These are phyloP conservation scores for Aratinga solstitialis DNA, from an alignment of 2,797 vertebrate genomes.

Conservation along the genomic window DNA sequence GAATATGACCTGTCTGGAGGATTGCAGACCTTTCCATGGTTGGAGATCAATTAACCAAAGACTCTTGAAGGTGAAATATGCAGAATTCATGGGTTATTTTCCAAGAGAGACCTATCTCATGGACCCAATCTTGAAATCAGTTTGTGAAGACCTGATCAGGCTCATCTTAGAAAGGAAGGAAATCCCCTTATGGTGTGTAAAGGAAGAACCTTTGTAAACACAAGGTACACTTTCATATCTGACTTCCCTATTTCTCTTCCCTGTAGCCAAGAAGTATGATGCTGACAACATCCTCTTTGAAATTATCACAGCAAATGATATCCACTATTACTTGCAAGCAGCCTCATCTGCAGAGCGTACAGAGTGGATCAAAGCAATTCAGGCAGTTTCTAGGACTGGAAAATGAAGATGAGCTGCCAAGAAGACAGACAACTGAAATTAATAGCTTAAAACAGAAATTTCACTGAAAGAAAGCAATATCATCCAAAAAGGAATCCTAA, in stretches of 20 bases:
- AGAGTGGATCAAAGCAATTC: constrained; percentile 94
- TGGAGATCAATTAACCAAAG: not conserved
- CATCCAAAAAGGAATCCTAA: not conserved
- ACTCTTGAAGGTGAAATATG: not conserved
- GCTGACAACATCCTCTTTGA: constrained; percentile 92
- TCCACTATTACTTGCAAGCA: constrained; percentile 92
- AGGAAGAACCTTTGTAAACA: not conserved
- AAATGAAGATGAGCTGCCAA: constrained; percentile 78
- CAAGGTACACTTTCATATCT: not conserved
- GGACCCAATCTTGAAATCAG: not conserved
- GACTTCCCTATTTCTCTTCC: not conserved
- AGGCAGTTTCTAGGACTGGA: constrained; percentile 86
- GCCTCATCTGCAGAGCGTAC: constrained; percentile 87
- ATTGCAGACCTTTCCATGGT: not conserved
- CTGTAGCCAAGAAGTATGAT: constrained; percentile 86
- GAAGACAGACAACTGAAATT: not conserved
- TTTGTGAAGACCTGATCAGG: not conserved
- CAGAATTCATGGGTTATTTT: not conserved
- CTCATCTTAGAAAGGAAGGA: not conserved
- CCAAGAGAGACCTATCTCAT: not conserved
- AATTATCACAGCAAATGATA: constrained; percentile 94
- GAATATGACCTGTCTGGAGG: not conserved
- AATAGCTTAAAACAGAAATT: not conserved
- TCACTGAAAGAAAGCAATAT: not conserved
- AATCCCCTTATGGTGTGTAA: not conserved